Percentiles rank a stretch among this genome's conserved stretches.
Conservation (phyloP, 2,797 vertebrate species). For the Sebastes melanostomus region DNA sequence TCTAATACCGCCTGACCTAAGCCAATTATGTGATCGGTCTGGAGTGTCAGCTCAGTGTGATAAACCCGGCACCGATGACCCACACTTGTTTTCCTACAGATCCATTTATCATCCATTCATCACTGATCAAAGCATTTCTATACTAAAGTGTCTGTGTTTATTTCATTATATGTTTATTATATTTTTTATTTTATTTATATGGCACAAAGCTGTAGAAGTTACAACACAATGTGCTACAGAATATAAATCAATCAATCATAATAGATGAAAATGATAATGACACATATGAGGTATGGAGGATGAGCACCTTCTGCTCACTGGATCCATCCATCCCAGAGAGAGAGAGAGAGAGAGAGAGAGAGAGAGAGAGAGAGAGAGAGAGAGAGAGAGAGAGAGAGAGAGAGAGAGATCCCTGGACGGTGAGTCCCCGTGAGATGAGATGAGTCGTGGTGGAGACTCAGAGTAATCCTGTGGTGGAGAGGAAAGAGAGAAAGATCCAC, state of each 20-base stretch:
- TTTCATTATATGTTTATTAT: neutral
- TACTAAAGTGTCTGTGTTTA: neutral
- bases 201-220: neutral
- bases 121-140: neutral
- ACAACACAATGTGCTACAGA: neutral
- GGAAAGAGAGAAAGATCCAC: constrained; percentile 24
- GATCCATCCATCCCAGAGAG: neutral
- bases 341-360: constrained; percentile 9
- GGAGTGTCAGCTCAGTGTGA: constrained; percentile 35
- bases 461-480: constrained; percentile 50
- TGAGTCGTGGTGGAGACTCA: constrained; percentile 31
- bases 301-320: neutral
- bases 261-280: constrained; percentile 11
- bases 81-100: neutral
- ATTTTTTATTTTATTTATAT: no score
- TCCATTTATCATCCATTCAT: neutral
- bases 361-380: constrained; percentile 2
- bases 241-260: neutral
- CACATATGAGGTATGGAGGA: neutral
- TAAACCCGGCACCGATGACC: constrained; percentile 17
- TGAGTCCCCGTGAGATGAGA: constrained; percentile 4
- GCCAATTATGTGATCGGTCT: constrained; percentile 72
- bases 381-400: neutral
- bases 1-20: constrained; percentile 62
- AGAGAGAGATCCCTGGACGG: constrained; percentile 7